Evolutionary conservation across 2,113 vertebrate species (phyloP).

Genomic region (Erythrolamprus reginae): DNA sequence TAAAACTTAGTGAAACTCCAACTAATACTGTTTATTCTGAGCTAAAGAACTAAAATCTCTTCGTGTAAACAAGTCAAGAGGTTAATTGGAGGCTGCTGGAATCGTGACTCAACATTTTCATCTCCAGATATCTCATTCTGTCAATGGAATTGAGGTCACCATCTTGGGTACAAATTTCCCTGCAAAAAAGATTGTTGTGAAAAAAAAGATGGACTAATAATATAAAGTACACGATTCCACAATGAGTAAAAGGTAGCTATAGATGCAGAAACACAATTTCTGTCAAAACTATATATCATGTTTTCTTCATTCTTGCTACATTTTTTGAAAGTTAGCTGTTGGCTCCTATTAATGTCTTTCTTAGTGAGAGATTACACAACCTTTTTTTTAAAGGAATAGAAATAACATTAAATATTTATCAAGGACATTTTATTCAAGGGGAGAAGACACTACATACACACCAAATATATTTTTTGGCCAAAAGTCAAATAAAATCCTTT

Average conservation of each 20-base stretch:
- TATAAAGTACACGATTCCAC: not conserved
- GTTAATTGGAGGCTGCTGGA: not conserved
- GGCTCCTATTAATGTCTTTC: not conserved
- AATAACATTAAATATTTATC: not conserved
- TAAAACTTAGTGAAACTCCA: not conserved
- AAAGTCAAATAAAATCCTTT: not conserved
- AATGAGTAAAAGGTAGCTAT: not conserved
- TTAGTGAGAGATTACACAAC: not conserved
- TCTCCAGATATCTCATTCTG: not conserved
- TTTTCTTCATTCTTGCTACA: not conserved
- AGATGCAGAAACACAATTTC: not conserved
- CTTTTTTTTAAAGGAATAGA: not conserved
- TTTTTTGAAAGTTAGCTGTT: not conserved
- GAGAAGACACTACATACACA: not conserved
- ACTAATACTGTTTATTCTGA: not conserved
- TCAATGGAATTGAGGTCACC: not conserved
- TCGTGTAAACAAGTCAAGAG: not conserved
- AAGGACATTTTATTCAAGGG: not conserved
- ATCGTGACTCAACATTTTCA: not conserved
- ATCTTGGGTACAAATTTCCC: not conserved
- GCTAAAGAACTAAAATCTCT: not conserved
- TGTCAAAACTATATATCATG: not conserved
- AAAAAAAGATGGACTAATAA: not conserved
- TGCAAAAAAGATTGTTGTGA: not conserved
- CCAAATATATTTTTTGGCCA: not conserved